Evolutionary conservation across 2,888 invertebrate genomes (phyloP).

Genomic region (Tipula helvola): DNA sequence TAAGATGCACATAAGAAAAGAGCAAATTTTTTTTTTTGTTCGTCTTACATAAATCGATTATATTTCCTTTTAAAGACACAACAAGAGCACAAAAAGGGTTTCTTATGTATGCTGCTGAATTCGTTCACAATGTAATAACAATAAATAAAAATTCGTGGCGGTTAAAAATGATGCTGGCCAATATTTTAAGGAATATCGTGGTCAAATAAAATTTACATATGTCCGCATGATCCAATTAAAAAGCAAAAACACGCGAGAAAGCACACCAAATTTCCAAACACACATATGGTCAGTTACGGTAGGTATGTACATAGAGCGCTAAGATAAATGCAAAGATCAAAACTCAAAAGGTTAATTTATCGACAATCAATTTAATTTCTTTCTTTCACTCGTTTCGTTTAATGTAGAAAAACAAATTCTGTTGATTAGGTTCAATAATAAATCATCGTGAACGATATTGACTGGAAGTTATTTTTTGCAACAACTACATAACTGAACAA

Average conservation of each 20-base stretch:
- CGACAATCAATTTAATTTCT: slow-evolving; percentile 4
- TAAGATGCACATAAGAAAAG: background rate
- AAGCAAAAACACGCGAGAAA: background rate
- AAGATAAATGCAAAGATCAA: background rate
- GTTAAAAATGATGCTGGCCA: background rate
- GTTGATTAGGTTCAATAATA: background rate
- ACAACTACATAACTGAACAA: background rate
- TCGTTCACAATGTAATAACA: background rate
- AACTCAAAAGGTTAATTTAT: background rate
- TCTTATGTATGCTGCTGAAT: background rate
- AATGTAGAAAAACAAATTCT: background rate
- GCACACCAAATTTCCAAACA: background rate
- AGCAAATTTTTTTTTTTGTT: background rate
- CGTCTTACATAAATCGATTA: background rate
- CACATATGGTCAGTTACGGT: background rate
- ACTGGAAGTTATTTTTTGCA: background rate
- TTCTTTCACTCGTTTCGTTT: background rate
- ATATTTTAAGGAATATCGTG: background rate
- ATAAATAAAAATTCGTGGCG: background rate
- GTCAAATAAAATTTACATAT: background rate
- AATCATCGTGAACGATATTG: background rate
- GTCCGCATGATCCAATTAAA: background rate
- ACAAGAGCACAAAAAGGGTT: background rate
- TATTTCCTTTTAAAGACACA: background rate
- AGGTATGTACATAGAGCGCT: background rate